A percentile compares a stretch with the other conserved stretches of the same genome.
These are phyloP conservation scores for Xylota sylvarum DNA, from an alignment of 2,888 invertebrate species.

Conservation along the genomic window DNA sequence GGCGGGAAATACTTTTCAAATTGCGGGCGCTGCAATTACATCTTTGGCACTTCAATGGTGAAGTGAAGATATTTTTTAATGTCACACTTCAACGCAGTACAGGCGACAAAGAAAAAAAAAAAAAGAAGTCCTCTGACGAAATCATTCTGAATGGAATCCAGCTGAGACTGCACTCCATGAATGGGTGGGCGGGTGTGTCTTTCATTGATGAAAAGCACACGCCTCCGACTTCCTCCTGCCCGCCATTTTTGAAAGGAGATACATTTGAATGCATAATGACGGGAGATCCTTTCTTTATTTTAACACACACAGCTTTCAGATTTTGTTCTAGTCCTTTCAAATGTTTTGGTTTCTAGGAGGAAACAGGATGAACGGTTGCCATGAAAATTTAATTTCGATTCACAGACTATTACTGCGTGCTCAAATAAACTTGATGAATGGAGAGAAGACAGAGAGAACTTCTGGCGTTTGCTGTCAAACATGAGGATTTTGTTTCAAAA, in stretches of 20 bases:
- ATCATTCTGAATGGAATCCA: conserved; percentile 45
- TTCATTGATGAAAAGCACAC: conserved; percentile 58
- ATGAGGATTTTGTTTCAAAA: neutral
- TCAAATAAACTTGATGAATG: conserved; percentile 42
- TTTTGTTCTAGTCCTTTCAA: conserved; percentile 51
- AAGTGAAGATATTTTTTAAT: conserved; percentile 72
- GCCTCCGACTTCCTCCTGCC: neutral
- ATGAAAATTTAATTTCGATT: conserved; percentile 75
- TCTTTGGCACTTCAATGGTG: conserved; percentile 68
- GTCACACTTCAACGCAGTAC: conserved; percentile 58
- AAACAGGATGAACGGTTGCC: conserved; percentile 59
- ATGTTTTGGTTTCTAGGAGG: conserved; percentile 55
- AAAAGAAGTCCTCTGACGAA: conserved; percentile 27
- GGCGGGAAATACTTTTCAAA: conserved; percentile 57
- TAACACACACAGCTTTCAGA: conserved; percentile 9
- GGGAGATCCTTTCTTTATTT: conserved; percentile 7
- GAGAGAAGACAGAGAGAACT: neutral
- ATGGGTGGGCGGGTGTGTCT: neutral
- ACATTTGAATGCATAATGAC: conserved; percentile 67
- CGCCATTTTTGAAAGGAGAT: conserved; percentile 16
- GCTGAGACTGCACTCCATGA: conserved; percentile 9
- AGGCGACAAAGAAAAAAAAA: conserved; percentile 10
- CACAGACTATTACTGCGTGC: conserved; percentile 57
- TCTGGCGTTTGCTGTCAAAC: neutral
- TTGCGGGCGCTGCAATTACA: conserved; percentile 71